Evolutionary conservation across 1,140 invertebrate species (phyloP), one percentile per base, ranked within the genome.

Genomic region (Planococcus citri): DNA sequence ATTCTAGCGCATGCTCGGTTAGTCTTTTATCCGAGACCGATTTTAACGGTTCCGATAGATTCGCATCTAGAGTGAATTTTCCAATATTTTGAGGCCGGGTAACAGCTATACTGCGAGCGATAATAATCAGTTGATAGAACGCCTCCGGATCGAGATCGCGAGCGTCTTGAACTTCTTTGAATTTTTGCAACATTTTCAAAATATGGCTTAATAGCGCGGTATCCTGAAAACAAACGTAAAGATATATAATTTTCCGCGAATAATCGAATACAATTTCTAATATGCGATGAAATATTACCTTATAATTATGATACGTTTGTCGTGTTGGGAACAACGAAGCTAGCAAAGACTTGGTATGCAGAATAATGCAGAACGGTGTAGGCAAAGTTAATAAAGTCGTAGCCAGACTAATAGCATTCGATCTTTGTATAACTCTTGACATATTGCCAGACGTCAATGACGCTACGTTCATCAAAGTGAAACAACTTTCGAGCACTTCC

Each of bases 111-210:
- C 88, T 86, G 58, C 92, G 83, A 0, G 92, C 89, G 21, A 92
- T 87, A 27, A 95, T 79, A 67, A 95, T 84, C 9, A 96, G 81
- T 14, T 91, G 84, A 79, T 94, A 94, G 78, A 91, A 96, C 22
- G 88, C 89, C 79, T 97, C 94, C 3, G 93, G 91, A 78, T 97
- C 94, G 69, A 95, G 85, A 73, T 88, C 83, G 70, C 83, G 79
- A 25, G 82, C 72, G 76, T 81, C 79, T 75, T 73, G 71, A 10
- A 75, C 75, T 37, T 84, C 81, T 25, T 85, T 83, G 75, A 92
- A 84, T 69, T 81, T 78, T 24, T 81, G 83, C 25, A 94, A 78
- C 61, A 87, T 86, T 25, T 84, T 80, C 72, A 89, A 82, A 4
- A 94, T 90, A 75, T 91, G 88, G 58, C 83, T 83, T 10, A 95